Evolutionary conservation across 23 tunicate genomes (phyloP), one percentile per base, ranked within the genome.

Genomic region (Halocynthia roretzi): DNA sequence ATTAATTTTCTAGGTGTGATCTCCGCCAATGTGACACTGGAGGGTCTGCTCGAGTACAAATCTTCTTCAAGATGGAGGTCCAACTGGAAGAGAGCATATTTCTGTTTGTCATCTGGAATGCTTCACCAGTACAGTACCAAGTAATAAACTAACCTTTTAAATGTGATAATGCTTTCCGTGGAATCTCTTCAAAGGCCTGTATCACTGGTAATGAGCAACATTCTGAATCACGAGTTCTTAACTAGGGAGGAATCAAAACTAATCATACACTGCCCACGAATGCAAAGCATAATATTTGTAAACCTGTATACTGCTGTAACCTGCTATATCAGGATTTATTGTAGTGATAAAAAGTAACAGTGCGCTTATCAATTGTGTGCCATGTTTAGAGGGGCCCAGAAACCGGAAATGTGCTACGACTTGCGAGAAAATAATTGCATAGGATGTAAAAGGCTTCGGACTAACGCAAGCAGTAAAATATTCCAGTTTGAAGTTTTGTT

Each of bases 41-140:
- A 74, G 5, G 78, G 78, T 15, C 55, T 64, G 7, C 31, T 74
- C 64, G 56, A 54, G 5, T 74, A 74, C 62, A 74, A 53, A 54
- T 62, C 62, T 14, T 15, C 12, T 74, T 50, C 78, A 50, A 54
- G 55, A 40, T 74, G 78, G 78, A 64, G 78, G 10, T 52, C 78
- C 18, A 52, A 62, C 20, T 52, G 49, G 50, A 74, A 53, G 4
- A 54, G 53, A 22, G 78, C 78, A 53, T 74, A 74, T 54, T 74
- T 74, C 31, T 62, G 55, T 8, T 54, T 74, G 17, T 54, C 31
- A 22, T 62, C 64, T 17, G 78, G 78, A 53, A 56, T 74, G 22
- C 62, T 74, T 15, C 56, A 74, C 56, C 78, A 74, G 22, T 74
- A 74, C 31, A 21, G 23, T n/a, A 74, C 55, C 64, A 74, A 54